Evolutionary conservation across 2,888 invertebrate species (phyloP).

Genomic region (Notodonta dromedarius): DNA sequence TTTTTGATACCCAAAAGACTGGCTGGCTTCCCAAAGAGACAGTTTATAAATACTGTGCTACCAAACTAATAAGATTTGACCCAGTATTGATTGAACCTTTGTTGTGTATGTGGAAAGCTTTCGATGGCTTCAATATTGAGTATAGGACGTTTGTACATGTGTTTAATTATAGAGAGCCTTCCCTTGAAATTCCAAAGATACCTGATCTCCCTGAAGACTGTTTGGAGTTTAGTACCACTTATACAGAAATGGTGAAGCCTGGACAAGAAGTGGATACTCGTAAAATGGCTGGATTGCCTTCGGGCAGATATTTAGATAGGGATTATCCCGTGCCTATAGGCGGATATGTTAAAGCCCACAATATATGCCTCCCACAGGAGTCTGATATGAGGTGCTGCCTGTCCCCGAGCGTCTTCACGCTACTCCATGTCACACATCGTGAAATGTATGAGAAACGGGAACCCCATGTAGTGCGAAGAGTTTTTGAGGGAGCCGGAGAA

Average conservation of each 20-base stretch:
- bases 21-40: conserved; percentile 73
- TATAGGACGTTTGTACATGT: conserved; percentile 79
- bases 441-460: conserved; percentile 70
- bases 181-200: conserved; percentile 70
- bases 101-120: conserved; percentile 71
- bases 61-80: conserved; percentile 72
- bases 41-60: conserved; percentile 72
- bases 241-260: conserved; percentile 70
- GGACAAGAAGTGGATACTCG: conserved; percentile 47
- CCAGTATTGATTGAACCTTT: conserved; percentile 77
- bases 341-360: conserved; percentile 54
- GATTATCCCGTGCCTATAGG: conserved; percentile 66
- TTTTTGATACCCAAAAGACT: conserved; percentile 63
- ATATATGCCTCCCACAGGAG: conserved; percentile 63
- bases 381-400: conserved; percentile 64
- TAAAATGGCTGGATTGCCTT: conserved; percentile 67
- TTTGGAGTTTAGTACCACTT: conserved; percentile 68
- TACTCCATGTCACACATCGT: conserved; percentile 63
- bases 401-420: conserved; percentile 62
- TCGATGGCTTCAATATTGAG: conserved; percentile 71
- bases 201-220: conserved; percentile 60
- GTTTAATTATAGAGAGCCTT: conserved; percentile 71
- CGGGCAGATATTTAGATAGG: conserved; percentile 71
- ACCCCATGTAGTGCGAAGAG: conserved; percentile 60
- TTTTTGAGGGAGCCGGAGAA: conserved; percentile 82